Conservation (phyloP, 1,140 invertebrate genomes). For the Chymomyza costata region DNA sequence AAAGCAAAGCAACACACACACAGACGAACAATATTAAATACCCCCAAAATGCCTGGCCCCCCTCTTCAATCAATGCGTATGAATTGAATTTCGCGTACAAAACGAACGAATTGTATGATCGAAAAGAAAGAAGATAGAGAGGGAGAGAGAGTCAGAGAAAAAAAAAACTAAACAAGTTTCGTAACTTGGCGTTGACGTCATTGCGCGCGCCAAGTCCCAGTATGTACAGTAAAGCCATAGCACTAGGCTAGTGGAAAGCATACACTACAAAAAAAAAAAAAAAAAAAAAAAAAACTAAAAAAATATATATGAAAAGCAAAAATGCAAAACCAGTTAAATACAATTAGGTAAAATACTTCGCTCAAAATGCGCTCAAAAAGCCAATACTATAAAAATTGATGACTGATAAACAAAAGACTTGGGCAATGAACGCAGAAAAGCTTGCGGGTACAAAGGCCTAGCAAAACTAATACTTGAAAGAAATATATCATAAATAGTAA, state of each 20-base stretch:
- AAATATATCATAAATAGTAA: too few relatives aligned
- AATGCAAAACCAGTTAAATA: conserved; percentile 38
- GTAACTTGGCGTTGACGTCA: conserved; percentile 73
- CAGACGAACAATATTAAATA: conserved; percentile 17
- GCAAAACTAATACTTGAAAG: too few relatives aligned
- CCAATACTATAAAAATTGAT: too few relatives aligned
- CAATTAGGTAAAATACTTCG: conserved; percentile 2
- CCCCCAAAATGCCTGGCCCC: conserved; percentile 34
- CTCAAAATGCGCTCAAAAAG: neutral
- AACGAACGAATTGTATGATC: conserved; percentile 30
- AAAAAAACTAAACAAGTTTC: conserved; percentile 68
- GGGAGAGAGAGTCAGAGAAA: conserved; percentile 4
- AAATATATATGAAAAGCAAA: conserved; percentile 64
- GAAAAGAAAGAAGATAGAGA: conserved; percentile 15
- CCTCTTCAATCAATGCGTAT: conserved; percentile 54
- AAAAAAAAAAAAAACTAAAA: conserved; percentile 13
- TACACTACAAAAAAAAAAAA: too few relatives aligned
- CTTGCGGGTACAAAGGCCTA: too few relatives aligned
- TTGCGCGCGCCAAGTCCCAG: conserved; percentile 30
- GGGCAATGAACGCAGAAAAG: too few relatives aligned
- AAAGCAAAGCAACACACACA: conserved; percentile 19
- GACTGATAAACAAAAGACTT: too few relatives aligned
- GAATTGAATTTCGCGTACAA: conserved; percentile 64
- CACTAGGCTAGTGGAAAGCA: neutral
- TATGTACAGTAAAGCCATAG: too few relatives aligned